phyloP scores from a whole-genome alignment of 2,888 invertebrate genomes.

The Tinea pellionella region DNA sequence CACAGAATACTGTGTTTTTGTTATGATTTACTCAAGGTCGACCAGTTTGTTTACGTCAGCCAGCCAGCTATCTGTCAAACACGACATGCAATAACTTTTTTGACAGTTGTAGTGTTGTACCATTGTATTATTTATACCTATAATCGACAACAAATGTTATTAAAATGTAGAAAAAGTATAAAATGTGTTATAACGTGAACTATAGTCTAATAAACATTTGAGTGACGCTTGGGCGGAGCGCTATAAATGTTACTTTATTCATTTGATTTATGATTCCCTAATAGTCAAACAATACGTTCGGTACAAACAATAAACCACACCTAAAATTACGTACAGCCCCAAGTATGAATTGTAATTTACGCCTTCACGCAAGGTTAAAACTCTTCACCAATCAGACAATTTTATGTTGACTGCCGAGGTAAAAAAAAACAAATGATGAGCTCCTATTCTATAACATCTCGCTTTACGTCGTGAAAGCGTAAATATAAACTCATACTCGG shows the following conservation, averaged over 20 bases:
- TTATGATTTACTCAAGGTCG: not conserved
- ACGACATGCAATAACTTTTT: not conserved
- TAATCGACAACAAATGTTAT: not conserved
- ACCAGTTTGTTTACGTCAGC: not conserved
- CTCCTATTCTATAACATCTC: too few species aligned
- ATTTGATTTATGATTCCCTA: not conserved
- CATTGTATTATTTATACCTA: not conserved
- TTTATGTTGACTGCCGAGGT: too few species aligned
- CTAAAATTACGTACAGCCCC: not conserved
- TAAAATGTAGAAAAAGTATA: too few species aligned
- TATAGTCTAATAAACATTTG: too few species aligned
- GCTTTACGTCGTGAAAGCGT: too few species aligned
- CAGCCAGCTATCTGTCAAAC: not conserved
- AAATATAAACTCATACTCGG: too few species aligned
- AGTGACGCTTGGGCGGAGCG: not conserved
- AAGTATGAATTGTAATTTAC: too few species aligned
- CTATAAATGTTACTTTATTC: not conserved
- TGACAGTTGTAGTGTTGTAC: not conserved
- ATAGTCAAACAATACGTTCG: not conserved
- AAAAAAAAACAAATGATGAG: too few species aligned
- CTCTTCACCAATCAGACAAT: too few species aligned
- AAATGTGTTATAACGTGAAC: too few species aligned
- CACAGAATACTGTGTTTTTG: not conserved
- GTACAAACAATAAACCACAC: not conserved
- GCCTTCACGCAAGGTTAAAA: too few species aligned